Evolutionary conservation across 2,113 vertebrate species (phyloP), one percentile per base, ranked within the genome.

Genomic region (Dascyllus trimaculatus): DNA sequence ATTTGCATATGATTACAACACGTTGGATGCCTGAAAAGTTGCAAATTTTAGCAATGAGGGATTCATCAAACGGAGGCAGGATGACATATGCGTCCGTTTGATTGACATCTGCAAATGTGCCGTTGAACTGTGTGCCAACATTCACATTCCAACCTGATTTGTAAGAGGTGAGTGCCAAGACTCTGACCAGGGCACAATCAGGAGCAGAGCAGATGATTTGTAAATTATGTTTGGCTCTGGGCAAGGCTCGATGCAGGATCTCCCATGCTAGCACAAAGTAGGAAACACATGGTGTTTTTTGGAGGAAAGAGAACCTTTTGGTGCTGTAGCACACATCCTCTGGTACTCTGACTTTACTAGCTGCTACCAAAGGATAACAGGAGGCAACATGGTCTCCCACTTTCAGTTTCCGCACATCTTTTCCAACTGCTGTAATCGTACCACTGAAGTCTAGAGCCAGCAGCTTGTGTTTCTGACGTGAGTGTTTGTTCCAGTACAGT

Each of bases 401-500:
- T 94, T 95, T 96, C 2, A 96, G 53, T 73, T 95, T 96, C 15
- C 40, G 94, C 35, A 96, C 95, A 72, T 93, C 76, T 62, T 32
- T 89, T 52, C 96, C 96, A 11, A 86, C 91, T 71, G 95, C 93
- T 25, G 91, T 96, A n/a, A 97, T 83, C 15, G 68, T 95, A 38
- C 96, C 97, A 56, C 93, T 93, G 80, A 96, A 96, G 82, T 97
- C 96, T 49, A 97, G 88, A 63, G 93, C 93, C 63, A 96, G 60
- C 59, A 97, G 85, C 18, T 94, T 77, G 40, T 97, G 95, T 22
- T 92, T 95, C 60, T 94, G 94, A 71, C 58, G 77, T 7, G 86
- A 78, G 57, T 95, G 83, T 22, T 94, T 93, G 80, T 94, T 94
- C 96, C 96, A 97, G 18, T 97, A 97, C 10, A 96, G 49, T 0